Evolutionary conservation across 2,888 invertebrate species (phyloP).

Genomic region (Pandemis corylana): DNA sequence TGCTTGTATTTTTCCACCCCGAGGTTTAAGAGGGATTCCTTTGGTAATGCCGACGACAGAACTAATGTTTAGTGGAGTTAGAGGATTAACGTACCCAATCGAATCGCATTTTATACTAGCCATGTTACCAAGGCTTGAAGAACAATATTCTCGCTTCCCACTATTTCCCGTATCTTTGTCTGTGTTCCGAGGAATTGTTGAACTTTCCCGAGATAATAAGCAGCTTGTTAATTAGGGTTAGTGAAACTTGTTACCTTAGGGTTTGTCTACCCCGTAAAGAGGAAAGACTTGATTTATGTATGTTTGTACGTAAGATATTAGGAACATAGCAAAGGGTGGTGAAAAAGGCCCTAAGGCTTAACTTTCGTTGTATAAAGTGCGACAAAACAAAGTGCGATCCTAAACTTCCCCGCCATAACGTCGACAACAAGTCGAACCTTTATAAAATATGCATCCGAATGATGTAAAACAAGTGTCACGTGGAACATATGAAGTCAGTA

Average conservation of each 20-base stretch:
- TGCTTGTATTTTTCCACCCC: slow-evolving; percentile 17
- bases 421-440: not conserved
- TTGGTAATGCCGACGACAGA: slow-evolving; percentile 4
- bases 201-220: too few species aligned
- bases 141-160: too few species aligned
- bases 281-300: too few species aligned
- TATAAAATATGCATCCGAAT: slow-evolving; percentile 43
- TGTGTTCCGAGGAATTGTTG: too few species aligned
- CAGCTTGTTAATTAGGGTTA: too few species aligned
- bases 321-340: too few species aligned
- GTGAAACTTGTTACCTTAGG: too few species aligned
- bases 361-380: not conserved
- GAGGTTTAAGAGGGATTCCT: slow-evolving; percentile 15
- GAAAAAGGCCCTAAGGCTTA: not conserved
- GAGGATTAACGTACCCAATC: not conserved
- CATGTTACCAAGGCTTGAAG: not conserved
- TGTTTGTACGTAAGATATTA: too few species aligned
- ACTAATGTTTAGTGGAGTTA: not conserved
- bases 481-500: slow-evolving; percentile 34
- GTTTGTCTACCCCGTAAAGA: too few species aligned
- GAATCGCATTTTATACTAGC: not conserved
- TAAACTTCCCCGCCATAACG: not conserved
- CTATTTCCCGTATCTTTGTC: too few species aligned
- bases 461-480: slow-evolving; percentile 41
- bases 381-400: not conserved